Conservation (phyloP, 1,140 invertebrate genomes). For the Battus philenor region DNA sequence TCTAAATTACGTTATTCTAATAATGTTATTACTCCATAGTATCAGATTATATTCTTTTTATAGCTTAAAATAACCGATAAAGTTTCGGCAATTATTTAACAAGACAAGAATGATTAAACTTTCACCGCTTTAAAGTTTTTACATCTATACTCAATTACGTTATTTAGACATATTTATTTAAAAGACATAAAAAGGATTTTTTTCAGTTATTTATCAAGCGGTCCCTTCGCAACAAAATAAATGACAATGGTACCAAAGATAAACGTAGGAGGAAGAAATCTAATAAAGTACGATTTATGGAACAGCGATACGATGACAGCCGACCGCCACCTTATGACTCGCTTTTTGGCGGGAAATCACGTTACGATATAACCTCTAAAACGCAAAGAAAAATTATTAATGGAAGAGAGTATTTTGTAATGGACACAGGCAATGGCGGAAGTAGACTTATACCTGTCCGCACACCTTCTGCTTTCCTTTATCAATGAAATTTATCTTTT, state of each 20-base stretch:
- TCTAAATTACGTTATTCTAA: too few relatives aligned
- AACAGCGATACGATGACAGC: constrained; percentile 34
- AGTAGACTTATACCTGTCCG: constrained; percentile 81
- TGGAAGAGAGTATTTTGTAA: constrained; percentile 84
- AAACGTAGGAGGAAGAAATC: constrained; percentile 21
- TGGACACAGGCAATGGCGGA: constrained; percentile 76
- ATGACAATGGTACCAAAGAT: constrained; percentile 8
- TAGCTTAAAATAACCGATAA: too few relatives aligned
- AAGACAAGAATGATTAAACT: too few relatives aligned
- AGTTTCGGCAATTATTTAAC: too few relatives aligned
- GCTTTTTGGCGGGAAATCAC: constrained; percentile 65
- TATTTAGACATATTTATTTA: too few relatives aligned
- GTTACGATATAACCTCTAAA: constrained; percentile 57
- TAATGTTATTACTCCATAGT: too few relatives aligned
- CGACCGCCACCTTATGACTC: constrained; percentile 77
- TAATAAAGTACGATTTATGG: constrained; percentile 18
- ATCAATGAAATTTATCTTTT: too few relatives aligned
- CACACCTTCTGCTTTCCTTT: constrained; percentile 83
- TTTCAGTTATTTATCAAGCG: constrained; percentile 48
- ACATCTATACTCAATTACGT: too few relatives aligned
- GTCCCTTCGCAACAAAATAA: constrained; percentile 29
- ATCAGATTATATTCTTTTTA: too few relatives aligned
- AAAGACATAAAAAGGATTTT: too few relatives aligned
- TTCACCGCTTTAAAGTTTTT: too few relatives aligned
- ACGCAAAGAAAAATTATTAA: constrained; percentile 80